Evolutionary conservation across 2,797 vertebrate genomes (phyloP), one percentile per base, ranked within the genome.

Genomic region (Brotogeris chrysoptera): DNA sequence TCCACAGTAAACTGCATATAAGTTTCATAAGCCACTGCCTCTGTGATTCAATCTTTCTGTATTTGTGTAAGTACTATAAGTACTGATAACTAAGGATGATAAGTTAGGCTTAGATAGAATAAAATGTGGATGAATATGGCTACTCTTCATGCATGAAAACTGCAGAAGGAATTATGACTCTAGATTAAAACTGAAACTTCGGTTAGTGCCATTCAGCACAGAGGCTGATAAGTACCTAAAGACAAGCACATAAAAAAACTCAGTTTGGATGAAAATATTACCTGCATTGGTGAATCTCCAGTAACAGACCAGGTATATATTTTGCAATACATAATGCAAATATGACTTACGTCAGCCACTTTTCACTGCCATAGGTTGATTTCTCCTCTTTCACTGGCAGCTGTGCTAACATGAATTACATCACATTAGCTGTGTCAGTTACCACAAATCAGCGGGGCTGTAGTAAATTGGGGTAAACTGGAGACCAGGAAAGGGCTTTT

Each of bases 381-480:
- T 89, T 93, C 49, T 88, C 6, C 34, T 89, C 52, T 73, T 92
- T 72, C 53, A 28, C n/a, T 32, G 30, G 44, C 66, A 88, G 88
- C 68, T 82, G 60, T 86, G 46, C 13, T 88, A 79, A 50, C 63
- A 76, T 52, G 70, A 88, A 79, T 92, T 90, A 63, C 59, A 80
- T 84, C 53, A 86, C 59, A 70, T 47, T 93, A 73, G 25, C 36
- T 2, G 1, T 27, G 18, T 1, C 5, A 95, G n/a, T 72, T 88
- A 72, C 20, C 36, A 86, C 94, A 94, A 88, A 94, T 92, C 73
- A 88, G 43, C 23, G 76, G 64, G 32, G 63, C 68, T 92, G 13
- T 38, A 34, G 83, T 66, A 92, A 93, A 92, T 11, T 52, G 66
- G 25, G 50, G 36, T 92, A 70, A 95, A 73, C 39, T 84, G 27